Conservation (phyloP, 1,140 invertebrate species). For the Cyclargus thomasi region DNA sequence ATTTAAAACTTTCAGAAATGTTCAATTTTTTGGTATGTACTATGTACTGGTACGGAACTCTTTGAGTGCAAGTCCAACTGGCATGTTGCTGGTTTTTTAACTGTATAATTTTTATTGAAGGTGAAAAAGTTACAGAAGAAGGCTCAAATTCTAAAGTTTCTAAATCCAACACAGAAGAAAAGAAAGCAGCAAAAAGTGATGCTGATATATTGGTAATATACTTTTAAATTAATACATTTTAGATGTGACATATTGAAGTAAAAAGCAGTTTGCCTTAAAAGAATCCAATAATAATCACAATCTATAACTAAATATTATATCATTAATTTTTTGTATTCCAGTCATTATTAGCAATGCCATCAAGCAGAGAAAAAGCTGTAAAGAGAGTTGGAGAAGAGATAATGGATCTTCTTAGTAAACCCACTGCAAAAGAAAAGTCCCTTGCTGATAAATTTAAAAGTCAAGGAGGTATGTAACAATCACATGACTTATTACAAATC, state of each 20-base stretch:
- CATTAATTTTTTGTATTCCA: slow-evolving; percentile 51
- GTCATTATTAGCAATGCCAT: slow-evolving; percentile 94
- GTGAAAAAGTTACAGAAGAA: slow-evolving; percentile 46
- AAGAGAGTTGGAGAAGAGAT: slow-evolving; percentile 98
- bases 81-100: too few relatives aligned
- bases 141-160: slow-evolving; percentile 54
- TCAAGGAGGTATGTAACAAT: slow-evolving; percentile 82
- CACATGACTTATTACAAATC: too few relatives aligned
- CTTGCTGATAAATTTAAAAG: slow-evolving; percentile 96
- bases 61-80: too few relatives aligned
- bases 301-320: not conserved
- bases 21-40: too few relatives aligned
- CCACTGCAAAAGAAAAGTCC: slow-evolving; percentile 95
- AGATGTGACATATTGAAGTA: too few relatives aligned
- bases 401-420: slow-evolving; percentile 93
- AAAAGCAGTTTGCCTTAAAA: too few relatives aligned
- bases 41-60: too few relatives aligned
- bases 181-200: slow-evolving; percentile 68
- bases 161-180: slow-evolving; percentile 65
- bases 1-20: too few relatives aligned
- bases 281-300: too few relatives aligned
- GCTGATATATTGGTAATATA: slow-evolving; percentile 79
- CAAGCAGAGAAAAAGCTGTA: slow-evolving; percentile 94
- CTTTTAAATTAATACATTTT: not conserved
- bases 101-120: slow-evolving; percentile 33